A percentile compares a stretch with the other conserved stretches of the same genome.
Conservation (phyloP, 1,140 invertebrate species). For the Aphis craccivora region DNA sequence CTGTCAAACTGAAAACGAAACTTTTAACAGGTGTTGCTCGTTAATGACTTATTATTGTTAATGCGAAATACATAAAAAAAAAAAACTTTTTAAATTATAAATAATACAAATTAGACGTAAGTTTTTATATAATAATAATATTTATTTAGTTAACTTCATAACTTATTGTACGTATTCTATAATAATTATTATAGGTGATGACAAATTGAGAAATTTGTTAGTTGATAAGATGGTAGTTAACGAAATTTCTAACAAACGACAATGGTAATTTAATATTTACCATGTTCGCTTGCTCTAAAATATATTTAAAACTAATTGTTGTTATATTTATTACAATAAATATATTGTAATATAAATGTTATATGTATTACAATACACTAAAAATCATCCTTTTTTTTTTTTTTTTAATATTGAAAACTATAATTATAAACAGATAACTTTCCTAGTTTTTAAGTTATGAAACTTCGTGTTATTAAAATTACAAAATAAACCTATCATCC, state of each 20-base stretch:
- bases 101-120: background rate
- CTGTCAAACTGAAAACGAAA: background rate
- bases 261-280: background rate
- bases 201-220: background rate
- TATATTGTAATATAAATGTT: no score
- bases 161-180: background rate
- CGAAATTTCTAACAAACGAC: background rate
- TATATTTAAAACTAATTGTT: background rate
- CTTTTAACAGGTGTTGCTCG: background rate
- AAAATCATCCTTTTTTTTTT: background rate
- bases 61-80: background rate
- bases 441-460: background rate
- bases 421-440: no score
- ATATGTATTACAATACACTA: no score
- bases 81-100: background rate
- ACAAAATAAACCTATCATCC: background rate
- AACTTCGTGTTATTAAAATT: background rate
- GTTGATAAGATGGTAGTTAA: background rate
- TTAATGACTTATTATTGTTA: constrained; percentile 2
- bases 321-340: no score
- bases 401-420: background rate
- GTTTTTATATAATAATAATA: background rate
- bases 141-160: background rate
- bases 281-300: background rate
- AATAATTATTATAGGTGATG: background rate